phyloP scores from a whole-genome alignment of 2,797 vertebrate species.

The Rhinichthys osculus region DNA sequence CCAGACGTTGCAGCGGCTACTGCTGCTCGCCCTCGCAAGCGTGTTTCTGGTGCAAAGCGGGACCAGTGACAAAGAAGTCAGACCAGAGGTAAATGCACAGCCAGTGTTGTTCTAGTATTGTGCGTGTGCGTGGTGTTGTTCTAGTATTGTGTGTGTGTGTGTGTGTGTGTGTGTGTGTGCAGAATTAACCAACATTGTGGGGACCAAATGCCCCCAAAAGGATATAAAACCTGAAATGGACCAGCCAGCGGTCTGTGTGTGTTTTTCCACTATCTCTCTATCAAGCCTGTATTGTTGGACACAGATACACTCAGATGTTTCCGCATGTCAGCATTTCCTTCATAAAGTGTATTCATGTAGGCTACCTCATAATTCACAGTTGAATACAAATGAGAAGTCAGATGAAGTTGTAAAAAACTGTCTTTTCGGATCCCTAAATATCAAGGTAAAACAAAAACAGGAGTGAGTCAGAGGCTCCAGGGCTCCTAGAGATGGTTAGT shows the following conservation, averaged over 20 bases:
- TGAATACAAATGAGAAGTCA: not conserved
- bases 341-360: not conserved
- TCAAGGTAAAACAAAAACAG: constrained; percentile 5
- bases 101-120: not conserved
- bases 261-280: not conserved
- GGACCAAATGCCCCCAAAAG: not conserved
- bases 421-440: constrained; percentile 5
- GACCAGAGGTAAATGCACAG: constrained; percentile 56
- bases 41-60: constrained; percentile 49
- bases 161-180: not conserved
- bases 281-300: constrained; percentile 1
- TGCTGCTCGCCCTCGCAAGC: constrained; percentile 67
- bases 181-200: too few relatives aligned
- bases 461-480: not conserved
- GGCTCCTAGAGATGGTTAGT: not conserved
- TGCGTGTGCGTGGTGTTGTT: not conserved
- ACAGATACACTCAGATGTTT: constrained; percentile 12
- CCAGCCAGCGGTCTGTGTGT: not conserved
- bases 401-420: not conserved
- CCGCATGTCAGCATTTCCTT: constrained; percentile 4
- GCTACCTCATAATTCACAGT: not conserved
- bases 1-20: constrained; percentile 61
- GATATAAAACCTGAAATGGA: not conserved
- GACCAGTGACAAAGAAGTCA: constrained; percentile 54
- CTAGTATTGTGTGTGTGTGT: not conserved